These are phyloP conservation scores for Pseudomyrmex cubaensis DNA, from an alignment of 1,140 invertebrate genomes.

Conservation along the genomic window DNA sequence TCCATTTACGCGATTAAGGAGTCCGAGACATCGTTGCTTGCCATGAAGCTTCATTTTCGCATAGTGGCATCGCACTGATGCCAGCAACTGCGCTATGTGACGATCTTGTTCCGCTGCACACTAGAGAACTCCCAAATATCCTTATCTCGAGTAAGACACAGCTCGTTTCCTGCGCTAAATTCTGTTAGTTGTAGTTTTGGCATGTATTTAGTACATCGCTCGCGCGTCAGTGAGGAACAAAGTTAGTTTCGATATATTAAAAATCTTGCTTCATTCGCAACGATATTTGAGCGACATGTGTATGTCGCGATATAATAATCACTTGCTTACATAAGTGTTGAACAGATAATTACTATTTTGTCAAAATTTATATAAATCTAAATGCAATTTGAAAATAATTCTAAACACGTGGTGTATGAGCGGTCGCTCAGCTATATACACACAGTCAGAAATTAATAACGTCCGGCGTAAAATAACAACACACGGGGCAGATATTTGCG, in stretches of 20 bases:
- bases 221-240: not conserved
- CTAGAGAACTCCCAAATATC: conserved; percentile 30
- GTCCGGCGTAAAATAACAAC: conserved; percentile 48
- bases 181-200: conserved; percentile 35
- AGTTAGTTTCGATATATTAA: conserved; percentile 1
- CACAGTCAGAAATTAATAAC: conserved; percentile 43
- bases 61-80: not conserved
- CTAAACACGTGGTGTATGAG: not conserved
- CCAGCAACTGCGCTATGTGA: conserved; percentile 29
- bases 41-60: conserved; percentile 32
- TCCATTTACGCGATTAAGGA: conserved; percentile 56
- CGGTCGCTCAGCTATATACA: conserved; percentile 12
- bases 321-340: not conserved
- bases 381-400: conserved; percentile 21
- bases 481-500: conserved; percentile 59
- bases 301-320: not conserved
- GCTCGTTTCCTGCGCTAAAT: conserved; percentile 19
- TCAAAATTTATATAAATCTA: too few relatives aligned
- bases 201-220: conserved; percentile 14
- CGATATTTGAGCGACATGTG: not conserved
- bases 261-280: conserved; percentile 8
- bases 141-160: conserved; percentile 28
- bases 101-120: conserved; percentile 22
- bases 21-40: conserved; percentile 32
- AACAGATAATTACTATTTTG: too few relatives aligned